phyloP scores from a whole-genome alignment of 2,888 invertebrate species.

The Troilus luridus region DNA sequence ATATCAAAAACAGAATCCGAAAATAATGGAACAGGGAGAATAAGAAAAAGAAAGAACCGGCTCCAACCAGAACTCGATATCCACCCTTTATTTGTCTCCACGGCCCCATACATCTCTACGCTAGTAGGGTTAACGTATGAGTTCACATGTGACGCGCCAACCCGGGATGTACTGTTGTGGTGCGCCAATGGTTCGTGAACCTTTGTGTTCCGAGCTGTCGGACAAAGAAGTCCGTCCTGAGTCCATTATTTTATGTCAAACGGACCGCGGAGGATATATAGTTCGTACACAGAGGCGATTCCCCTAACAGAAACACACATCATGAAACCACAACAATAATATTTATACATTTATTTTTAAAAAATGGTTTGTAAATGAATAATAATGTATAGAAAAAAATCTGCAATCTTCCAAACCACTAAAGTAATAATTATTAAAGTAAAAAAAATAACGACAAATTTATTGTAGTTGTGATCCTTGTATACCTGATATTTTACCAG shows the following conservation, averaged over 20 bases:
- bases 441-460: too few relatives aligned
- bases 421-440: too few relatives aligned
- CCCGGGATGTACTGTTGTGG: constrained; percentile 1
- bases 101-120: constrained; percentile 12
- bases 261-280: constrained; percentile 30
- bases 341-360: too few relatives aligned
- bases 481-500: too few relatives aligned
- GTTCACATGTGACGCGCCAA: constrained; percentile 33
- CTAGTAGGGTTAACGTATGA: constrained; percentile 21
- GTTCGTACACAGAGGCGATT: neutral
- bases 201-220: constrained; percentile 15
- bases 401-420: too few relatives aligned
- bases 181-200: constrained; percentile 43
- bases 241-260: constrained; percentile 44
- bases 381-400: too few relatives aligned
- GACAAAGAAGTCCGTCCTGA: constrained; percentile 15
- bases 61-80: neutral
- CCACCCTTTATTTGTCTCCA: constrained; percentile 1
- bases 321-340: neutral
- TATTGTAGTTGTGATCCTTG: too few relatives aligned
- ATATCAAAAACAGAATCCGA: neutral
- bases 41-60: neutral
- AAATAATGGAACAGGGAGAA: neutral
- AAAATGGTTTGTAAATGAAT: too few relatives aligned
- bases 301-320: neutral